phyloP scores from a whole-genome alignment of 2,113 vertebrate species.

The Seriola dumerili region DNA sequence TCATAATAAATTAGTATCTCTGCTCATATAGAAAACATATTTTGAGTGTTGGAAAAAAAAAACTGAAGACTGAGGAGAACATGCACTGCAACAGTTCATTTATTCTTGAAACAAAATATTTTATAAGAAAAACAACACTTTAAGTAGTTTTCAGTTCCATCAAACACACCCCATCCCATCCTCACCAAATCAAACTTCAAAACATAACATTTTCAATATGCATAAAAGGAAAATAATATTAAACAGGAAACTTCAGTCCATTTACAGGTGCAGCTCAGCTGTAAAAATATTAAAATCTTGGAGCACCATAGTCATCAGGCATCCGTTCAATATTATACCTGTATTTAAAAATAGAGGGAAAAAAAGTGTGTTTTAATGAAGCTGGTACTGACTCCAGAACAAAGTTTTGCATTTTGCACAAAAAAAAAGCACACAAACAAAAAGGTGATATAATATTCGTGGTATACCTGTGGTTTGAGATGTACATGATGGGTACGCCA shows the following conservation, averaged over 20 bases:
- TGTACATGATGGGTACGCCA: slow-evolving; percentile 99
- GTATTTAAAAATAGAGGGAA: slow-evolving; percentile 34
- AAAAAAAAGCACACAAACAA: neutral
- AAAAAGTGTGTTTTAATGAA: neutral
- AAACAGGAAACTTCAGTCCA: slow-evolving; percentile 44
- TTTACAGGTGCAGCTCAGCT: slow-evolving; percentile 50
- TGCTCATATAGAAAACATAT: neutral
- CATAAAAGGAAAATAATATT: slow-evolving; percentile 38
- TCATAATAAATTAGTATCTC: neutral
- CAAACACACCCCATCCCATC: slow-evolving; percentile 1
- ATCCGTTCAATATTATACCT: slow-evolving; percentile 99
- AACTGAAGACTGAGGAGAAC: neutral
- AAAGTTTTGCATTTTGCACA: neutral
- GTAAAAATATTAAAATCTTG: slow-evolving; percentile 86
- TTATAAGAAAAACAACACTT: slow-evolving; percentile 1
- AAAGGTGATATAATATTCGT: neutral
- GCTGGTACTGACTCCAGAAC: neutral
- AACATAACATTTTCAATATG: slow-evolving; percentile 5
- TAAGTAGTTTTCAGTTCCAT: slow-evolving; percentile 10
- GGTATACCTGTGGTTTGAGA: slow-evolving; percentile 95
- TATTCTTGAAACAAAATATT: slow-evolving; percentile 48
- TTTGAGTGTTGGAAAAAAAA: neutral
- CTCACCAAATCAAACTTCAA: slow-evolving; percentile 20
- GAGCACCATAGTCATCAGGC: slow-evolving; percentile 98
- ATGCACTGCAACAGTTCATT: slow-evolving; percentile 41